Evolutionary conservation across 2,888 invertebrate species (phyloP), one percentile per base, ranked within the genome.

Genomic region (Palloptera scutellata): DNA sequence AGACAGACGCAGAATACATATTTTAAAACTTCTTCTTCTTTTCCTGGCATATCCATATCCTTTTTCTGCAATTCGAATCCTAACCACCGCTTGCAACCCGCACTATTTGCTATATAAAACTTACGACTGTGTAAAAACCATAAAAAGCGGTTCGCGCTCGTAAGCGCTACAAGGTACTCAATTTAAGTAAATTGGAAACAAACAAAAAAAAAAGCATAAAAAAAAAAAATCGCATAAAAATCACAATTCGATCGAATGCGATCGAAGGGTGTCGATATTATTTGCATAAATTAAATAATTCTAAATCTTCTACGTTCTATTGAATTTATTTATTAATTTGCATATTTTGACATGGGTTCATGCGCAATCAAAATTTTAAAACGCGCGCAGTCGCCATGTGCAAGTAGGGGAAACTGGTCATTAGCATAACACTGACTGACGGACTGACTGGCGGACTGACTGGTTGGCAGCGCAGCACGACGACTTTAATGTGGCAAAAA

Each of bases 271-370:
- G 48, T 48, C 12, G 48, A 12, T 15, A 15, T n/a, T 48, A 5
- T 48, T n/a, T 15, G 48, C 8, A 48, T n/a, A n/a, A 48, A 12
- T 8, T 48, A 48, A n/a, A 12, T 48, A 48, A 15, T 48, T 48
- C 12, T 48, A 67, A 71, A 30, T 30, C 30, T 30, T 30, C 30
- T 30, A 30, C 6, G 2, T 30, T 30, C 30, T 4, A 30, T 30
- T 30, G 30, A 30, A 30, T 30, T 30, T 30, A 30, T 30, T 30
- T 30, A 30, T 30, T 30, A 30, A 30, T 71, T 71, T 67, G 64
- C 69, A 71, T 71, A 69, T 69, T 67, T 66, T 66, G 64, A 69
- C 66, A 68, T 61, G 68, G 69, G 67, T 67, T 69, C 66, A 63
- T 69, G 71, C 69, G 61, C 57, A 45, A 48, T 48, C 15, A 3